Conservation (phyloP, 2,113 vertebrate species). For the Bolborhynchus lineola region DNA sequence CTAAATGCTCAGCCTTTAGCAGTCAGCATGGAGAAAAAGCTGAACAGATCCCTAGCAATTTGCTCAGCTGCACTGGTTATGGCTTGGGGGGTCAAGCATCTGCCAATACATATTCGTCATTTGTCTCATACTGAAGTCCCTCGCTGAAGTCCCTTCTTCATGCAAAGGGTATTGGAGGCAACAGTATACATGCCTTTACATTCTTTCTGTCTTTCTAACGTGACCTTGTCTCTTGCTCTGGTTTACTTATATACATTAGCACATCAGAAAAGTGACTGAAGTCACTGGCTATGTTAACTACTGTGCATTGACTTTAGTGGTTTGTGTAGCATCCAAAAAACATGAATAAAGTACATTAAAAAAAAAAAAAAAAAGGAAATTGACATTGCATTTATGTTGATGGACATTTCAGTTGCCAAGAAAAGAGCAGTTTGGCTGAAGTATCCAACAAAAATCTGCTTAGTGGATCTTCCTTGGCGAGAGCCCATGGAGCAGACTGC, state of each 20-base stretch:
- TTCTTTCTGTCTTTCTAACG: neutral
- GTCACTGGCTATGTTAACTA: neutral
- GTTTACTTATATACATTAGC: neutral
- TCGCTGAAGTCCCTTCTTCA: neutral
- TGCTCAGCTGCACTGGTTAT: neutral
- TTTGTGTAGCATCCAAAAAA: neutral
- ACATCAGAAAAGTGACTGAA: neutral
- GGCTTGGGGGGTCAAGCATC: neutral
- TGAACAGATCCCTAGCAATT: neutral
- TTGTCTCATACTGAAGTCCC: neutral
- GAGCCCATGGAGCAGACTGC: constrained; percentile 40
- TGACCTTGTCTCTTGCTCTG: neutral
- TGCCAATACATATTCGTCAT: neutral
- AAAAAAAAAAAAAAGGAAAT: neutral
- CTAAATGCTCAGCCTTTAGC: neutral
- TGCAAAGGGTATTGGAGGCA: neutral
- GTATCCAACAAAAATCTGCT: constrained; percentile 59
- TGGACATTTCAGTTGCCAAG: constrained; percentile 26
- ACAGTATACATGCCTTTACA: neutral
- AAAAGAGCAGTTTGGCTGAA: constrained; percentile 66
- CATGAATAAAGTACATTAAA: neutral
- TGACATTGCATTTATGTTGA: constrained; percentile 20
- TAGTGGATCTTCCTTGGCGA: constrained; percentile 48
- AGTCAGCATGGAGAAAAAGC: neutral
- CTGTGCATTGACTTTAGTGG: neutral